Percentiles rank a stretch among this genome's conserved stretches.
Conservation (phyloP, 2,797 vertebrate species). For the Huso huso region DNA sequence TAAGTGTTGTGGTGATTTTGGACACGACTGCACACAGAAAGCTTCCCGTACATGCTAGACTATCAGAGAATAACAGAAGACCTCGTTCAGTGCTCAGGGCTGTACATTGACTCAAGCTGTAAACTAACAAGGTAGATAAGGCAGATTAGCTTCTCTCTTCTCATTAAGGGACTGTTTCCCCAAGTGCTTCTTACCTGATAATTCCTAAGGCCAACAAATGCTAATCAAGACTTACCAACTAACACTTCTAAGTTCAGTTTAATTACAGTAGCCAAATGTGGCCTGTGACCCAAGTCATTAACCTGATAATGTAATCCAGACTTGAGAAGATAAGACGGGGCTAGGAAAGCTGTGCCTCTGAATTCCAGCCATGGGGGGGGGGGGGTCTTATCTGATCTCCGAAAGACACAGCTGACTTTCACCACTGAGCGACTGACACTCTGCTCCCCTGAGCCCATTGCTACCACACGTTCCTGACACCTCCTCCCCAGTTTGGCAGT, state of each 20-base stretch:
- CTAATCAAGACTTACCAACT: constrained; percentile 12
- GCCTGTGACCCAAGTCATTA: constrained; percentile 24
- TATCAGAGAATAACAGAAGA: no score
- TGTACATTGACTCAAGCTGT: background rate
- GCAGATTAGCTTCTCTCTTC: constrained; percentile 5
- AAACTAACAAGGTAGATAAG: constrained; percentile 10
- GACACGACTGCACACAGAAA: no score
- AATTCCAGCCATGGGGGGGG: background rate
- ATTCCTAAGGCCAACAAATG: constrained; percentile 12
- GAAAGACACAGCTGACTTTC: background rate
- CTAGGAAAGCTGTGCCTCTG: background rate
- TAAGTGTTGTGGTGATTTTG: no score
- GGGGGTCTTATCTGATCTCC: background rate
- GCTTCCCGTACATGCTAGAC: background rate
- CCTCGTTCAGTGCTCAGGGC: no score
- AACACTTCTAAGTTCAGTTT: constrained; percentile 16
- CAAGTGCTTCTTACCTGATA: constrained; percentile 5
- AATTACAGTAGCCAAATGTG: constrained; percentile 22
- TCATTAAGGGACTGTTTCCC: constrained; percentile 7
- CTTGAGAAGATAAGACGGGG: constrained; percentile 5
- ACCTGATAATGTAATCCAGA: constrained; percentile 18
- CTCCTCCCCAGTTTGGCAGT: no score
- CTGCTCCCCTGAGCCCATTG: no score
- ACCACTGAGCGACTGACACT: no score
- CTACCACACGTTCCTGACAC: no score